phyloP scores from a whole-genome alignment of 2,113 vertebrate genomes.

The Porphyrio hochstetteri region DNA sequence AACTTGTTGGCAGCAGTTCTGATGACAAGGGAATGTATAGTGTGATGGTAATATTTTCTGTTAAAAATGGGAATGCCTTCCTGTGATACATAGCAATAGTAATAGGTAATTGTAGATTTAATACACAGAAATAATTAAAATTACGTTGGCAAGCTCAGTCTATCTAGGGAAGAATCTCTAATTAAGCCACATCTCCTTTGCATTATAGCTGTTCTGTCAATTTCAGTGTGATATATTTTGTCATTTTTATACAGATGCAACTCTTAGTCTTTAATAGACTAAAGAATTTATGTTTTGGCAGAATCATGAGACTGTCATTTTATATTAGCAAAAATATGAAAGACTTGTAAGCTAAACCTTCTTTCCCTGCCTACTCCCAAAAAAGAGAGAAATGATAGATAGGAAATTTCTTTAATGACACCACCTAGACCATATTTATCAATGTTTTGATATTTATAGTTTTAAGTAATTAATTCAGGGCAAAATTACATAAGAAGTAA shows the following conservation, averaged over 20 bases:
- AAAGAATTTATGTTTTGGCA: slow-evolving; percentile 66
- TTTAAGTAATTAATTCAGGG: not conserved
- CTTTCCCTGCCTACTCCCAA: not conserved
- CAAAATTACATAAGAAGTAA: not conserved
- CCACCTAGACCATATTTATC: not conserved
- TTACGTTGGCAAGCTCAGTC: slow-evolving; percentile 5
- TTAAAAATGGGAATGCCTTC: slow-evolving; percentile 17
- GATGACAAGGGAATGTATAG: not conserved
- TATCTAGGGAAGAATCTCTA: slow-evolving; percentile 13
- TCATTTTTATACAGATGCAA: slow-evolving; percentile 57
- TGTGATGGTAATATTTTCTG: not conserved
- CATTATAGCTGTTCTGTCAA: slow-evolving; percentile 42
- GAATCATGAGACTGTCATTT: slow-evolving; percentile 64
- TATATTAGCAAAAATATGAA: slow-evolving; percentile 39
- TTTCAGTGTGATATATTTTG: slow-evolving; percentile 64
- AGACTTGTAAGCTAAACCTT: slow-evolving; percentile 12
- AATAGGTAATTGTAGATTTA: slow-evolving; percentile 42
- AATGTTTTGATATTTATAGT: slow-evolving; percentile 32
- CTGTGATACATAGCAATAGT: slow-evolving; percentile 3
- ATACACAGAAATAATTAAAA: slow-evolving; percentile 65
- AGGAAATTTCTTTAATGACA: not conserved
- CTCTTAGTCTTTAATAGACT: slow-evolving; percentile 59
- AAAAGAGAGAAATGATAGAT: not conserved
- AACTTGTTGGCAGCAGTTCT: not conserved
- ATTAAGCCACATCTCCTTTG: slow-evolving; percentile 51